These are phyloP conservation scores for Tenebrio molitor DNA, from an alignment of 1,140 invertebrate genomes.

Conservation along the genomic window DNA sequence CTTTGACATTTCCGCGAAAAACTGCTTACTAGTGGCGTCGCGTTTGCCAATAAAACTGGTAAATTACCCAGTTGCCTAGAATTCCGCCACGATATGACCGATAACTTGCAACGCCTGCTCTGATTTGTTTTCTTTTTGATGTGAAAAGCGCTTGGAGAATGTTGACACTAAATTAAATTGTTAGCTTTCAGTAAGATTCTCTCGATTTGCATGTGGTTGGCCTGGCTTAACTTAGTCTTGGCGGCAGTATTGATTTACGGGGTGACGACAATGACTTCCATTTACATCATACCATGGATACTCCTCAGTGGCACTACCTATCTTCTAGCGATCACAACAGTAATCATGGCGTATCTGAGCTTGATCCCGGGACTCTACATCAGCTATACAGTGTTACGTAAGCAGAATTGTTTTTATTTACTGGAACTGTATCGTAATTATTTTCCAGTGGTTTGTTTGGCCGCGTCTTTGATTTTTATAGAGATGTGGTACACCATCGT, in stretches of 20 bases:
- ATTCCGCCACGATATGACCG: too few species aligned
- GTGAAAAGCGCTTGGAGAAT: neutral
- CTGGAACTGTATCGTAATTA: slow-evolving; percentile 16
- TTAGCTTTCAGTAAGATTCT: slow-evolving; percentile 47
- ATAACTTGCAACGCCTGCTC: too few species aligned
- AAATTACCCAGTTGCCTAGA: too few species aligned
- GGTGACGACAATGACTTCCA: slow-evolving; percentile 34
- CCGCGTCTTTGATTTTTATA: slow-evolving; percentile 36
- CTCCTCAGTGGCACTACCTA: slow-evolving; percentile 46
- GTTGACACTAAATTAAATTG: neutral
- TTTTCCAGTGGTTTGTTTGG: slow-evolving; percentile 42
- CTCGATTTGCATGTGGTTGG: slow-evolving; percentile 36
- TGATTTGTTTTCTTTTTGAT: neutral
- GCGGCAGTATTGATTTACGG: slow-evolving; percentile 46
- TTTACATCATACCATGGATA: slow-evolving; percentile 49
- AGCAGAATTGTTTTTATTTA: slow-evolving; percentile 8
- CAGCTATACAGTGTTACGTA: slow-evolving; percentile 17
- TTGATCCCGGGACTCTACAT: slow-evolving; percentile 44
- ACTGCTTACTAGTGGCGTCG: too few species aligned
- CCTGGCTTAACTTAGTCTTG: slow-evolving; percentile 37
- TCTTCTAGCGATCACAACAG: slow-evolving; percentile 18
- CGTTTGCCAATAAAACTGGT: too few species aligned
- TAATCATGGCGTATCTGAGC: slow-evolving; percentile 34
- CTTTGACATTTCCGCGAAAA: neutral
- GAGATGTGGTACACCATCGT: slow-evolving; percentile 47